Base-by-base conservation (phyloP, 37 sponge, comb jelly and placozoan genomes). In the Agelas oroides region DNA sequence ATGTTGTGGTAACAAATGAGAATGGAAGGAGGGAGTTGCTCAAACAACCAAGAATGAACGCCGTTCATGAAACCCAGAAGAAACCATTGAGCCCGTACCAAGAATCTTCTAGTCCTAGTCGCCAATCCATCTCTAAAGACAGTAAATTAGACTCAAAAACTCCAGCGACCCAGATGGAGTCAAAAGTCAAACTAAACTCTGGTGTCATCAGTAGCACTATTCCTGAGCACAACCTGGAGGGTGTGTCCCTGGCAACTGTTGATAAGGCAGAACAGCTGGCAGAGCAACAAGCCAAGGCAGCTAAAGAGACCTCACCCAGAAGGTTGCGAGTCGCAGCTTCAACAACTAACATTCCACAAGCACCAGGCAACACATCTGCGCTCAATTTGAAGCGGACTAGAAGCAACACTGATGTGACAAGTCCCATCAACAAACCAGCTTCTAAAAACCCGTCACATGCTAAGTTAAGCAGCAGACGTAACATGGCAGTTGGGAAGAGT, bases 371-470 rank as follows among this genome's bases (percentile, higher is more conserved):
- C 12, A 61, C 2, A 12, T 23, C 27, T 34, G 33, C 8, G 33
- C 33, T 67, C 19, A 67, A 67, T 11, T 24, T 73, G 73, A 73
- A 73, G 53, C 73, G 54, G 27, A 34, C 33, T 30, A 6, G 33
- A 5, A 83, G 83, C 31, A 73, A 71, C 37, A 19, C 8, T 5
- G 83, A 83, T 25, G 41, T 83, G 33, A 18, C 41, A 41, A 34
- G 23, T 1, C 19, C 14, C 17, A 0, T 33, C 13, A 0, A 14
- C 80, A 54, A 46, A 67, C 14, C 69, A 68, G 25, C 27, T 13
- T 2, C 5, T 2, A 68, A 33, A 27, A 2, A 61, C 2, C 62
- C 62, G 27, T 14, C 62, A 5, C 62, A 27, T 23, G n/a, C 27
- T 25, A 61, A 25, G 46, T 8, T 46, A 46, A 46, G 8, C 6